Percentiles rank a stretch among this genome's conserved stretches.
phyloP scores from a whole-genome alignment of 2,888 invertebrate genomes.

The Callimorpha dominula region DNA sequence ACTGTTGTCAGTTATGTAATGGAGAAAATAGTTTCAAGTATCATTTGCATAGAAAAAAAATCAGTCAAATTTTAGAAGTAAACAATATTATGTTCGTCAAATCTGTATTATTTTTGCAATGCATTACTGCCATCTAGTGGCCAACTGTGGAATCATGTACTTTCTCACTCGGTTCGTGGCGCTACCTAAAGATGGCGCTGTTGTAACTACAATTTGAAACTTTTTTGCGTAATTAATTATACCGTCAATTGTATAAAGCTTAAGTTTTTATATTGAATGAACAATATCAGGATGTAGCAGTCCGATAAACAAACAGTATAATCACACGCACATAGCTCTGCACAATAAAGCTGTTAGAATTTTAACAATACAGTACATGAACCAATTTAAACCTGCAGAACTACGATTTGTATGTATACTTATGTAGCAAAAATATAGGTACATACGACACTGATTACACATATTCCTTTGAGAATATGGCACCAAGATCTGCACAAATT shows the following conservation, averaged over 20 bases:
- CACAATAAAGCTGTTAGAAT: background rate
- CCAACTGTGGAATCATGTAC: conserved; percentile 29
- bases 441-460: no score
- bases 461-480: no score
- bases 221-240: conserved; percentile 12
- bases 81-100: background rate
- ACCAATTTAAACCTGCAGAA: no score
- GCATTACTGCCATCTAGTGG: conserved; percentile 62
- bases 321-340: background rate
- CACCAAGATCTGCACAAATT: no score
- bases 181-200: conserved; percentile 62
- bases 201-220: background rate
- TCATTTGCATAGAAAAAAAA: no score
- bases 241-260: conserved; percentile 3
- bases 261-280: background rate
- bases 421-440: no score
- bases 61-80: background rate
- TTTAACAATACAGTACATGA: no score
- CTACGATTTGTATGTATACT: no score
- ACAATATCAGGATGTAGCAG: background rate
- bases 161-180: conserved; percentile 18
- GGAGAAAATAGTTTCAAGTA: no score
- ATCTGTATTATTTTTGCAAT: background rate
- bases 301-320: background rate
- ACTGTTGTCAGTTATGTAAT: no score